Evolutionary conservation across 2,888 invertebrate genomes (phyloP).

Genomic region (Metallyticus violacea): DNA sequence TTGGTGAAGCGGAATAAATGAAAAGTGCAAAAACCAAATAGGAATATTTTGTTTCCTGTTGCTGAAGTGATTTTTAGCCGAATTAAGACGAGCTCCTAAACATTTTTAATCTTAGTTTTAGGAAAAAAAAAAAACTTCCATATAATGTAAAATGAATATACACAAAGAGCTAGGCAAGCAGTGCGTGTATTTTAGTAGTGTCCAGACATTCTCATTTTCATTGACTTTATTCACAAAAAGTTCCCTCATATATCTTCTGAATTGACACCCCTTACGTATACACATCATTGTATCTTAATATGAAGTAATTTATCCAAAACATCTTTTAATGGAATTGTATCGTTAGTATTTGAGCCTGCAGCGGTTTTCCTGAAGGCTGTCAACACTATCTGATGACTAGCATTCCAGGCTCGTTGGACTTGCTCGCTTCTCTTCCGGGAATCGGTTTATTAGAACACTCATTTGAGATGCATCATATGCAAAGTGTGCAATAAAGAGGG

Average conservation of each 20-base stretch:
- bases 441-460: not conserved
- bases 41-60: no score
- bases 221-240: not conserved
- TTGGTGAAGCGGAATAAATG: no score
- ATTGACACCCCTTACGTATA: not conserved
- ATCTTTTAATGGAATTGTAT: not conserved
- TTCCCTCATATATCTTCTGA: not conserved
- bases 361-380: not conserved
- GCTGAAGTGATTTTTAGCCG: no score
- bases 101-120: no score
- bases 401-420: not conserved
- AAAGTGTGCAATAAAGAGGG: not conserved
- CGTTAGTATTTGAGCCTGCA: not conserved
- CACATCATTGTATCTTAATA: not conserved
- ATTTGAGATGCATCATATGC: not conserved
- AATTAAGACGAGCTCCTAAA: no score
- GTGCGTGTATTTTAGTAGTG: no score
- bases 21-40: no score
- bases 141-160: no score
- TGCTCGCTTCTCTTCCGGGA: not conserved
- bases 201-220: no score
- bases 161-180: no score
- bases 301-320: not conserved
- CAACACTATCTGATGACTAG: not conserved
- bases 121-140: no score